A percentile compares a stretch with the other conserved stretches of the same genome.
Evolutionary conservation across 2,113 vertebrate genomes (phyloP).

Genomic region (Paradoxurus hermaphroditus): DNA sequence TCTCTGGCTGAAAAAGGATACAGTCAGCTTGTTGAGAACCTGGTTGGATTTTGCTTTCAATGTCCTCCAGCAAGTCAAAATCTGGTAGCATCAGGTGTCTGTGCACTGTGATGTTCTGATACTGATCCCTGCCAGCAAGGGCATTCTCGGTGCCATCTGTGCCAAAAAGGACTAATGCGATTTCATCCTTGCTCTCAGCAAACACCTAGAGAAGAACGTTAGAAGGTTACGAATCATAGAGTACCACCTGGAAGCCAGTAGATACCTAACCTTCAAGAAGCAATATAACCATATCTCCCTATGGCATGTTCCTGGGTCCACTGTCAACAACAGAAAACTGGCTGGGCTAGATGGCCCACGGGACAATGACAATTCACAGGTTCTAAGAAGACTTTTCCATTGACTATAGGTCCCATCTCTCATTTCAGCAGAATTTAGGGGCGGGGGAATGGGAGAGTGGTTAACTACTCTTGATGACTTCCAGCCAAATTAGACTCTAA

Average conservation of each 20-base stretch:
- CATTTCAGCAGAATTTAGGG: neutral
- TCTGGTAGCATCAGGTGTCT: slow-evolving; percentile 91
- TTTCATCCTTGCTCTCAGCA: slow-evolving; percentile 94
- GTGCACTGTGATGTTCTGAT: slow-evolving; percentile 92
- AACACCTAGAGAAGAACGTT: slow-evolving; percentile 87
- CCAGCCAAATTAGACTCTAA: neutral
- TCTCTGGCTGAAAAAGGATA: slow-evolving; percentile 88
- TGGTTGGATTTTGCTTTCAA: slow-evolving; percentile 86
- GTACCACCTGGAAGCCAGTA: neutral
- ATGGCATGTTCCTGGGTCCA: neutral
- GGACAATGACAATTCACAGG: neutral
- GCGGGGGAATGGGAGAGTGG: neutral
- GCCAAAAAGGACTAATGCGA: slow-evolving; percentile 94
- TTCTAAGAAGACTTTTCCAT: neutral
- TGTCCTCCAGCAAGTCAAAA: slow-evolving; percentile 93
- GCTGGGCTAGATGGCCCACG: neutral
- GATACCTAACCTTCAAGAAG: neutral
- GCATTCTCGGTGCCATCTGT: slow-evolving; percentile 89
- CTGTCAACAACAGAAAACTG: neutral
- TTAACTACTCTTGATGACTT: neutral
- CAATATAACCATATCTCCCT: neutral
- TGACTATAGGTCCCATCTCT: neutral
- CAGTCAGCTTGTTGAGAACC: slow-evolving; percentile 91
- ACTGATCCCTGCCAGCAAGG: slow-evolving; percentile 87
- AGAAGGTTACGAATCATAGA: neutral